Evolutionary conservation across 2,797 vertebrate species (phyloP).

Genomic region (Notolepis coatsorum): DNA sequence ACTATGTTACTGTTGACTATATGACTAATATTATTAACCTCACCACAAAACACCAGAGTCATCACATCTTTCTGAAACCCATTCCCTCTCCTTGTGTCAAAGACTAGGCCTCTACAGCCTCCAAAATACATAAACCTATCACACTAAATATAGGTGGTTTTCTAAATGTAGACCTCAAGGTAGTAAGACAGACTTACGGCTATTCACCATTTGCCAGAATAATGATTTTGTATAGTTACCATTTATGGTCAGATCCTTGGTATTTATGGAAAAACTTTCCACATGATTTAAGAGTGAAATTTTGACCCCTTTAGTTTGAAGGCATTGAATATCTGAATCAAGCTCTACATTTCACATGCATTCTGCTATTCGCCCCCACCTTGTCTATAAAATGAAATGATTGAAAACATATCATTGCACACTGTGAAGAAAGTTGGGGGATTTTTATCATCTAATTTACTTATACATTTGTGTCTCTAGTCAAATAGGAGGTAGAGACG

Average conservation of each 20-base stretch:
- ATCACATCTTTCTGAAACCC: constrained; percentile 8
- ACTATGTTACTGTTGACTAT: too few relatives aligned
- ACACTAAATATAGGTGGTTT: constrained; percentile 36
- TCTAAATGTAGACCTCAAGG: constrained; percentile 18
- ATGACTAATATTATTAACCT: too few relatives aligned
- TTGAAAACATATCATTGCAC: constrained; percentile 18
- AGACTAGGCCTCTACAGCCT: constrained; percentile 16
- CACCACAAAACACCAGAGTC: neutral
- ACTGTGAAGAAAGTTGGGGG: too few relatives aligned
- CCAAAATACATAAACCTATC: constrained; percentile 32
- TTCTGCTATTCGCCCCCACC: constrained; percentile 35
- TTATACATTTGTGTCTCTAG: too few relatives aligned
- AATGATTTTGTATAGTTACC: constrained; percentile 39
- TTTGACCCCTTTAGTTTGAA: constrained; percentile 55
- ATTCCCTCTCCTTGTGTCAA: neutral
- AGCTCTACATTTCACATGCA: constrained; percentile 40
- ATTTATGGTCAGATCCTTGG: constrained; percentile 63
- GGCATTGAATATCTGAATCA: constrained; percentile 43
- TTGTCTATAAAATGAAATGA: constrained; percentile 25
- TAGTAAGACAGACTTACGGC: constrained; percentile 19
- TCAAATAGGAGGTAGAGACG: too few relatives aligned
- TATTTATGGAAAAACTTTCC: constrained; percentile 36
- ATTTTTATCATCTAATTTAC: too few relatives aligned
- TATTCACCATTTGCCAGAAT: constrained; percentile 53
- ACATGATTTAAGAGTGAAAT: constrained; percentile 47